phyloP scores from a whole-genome alignment of 2,888 invertebrate genomes.

The Cepaea hortensis region DNA sequence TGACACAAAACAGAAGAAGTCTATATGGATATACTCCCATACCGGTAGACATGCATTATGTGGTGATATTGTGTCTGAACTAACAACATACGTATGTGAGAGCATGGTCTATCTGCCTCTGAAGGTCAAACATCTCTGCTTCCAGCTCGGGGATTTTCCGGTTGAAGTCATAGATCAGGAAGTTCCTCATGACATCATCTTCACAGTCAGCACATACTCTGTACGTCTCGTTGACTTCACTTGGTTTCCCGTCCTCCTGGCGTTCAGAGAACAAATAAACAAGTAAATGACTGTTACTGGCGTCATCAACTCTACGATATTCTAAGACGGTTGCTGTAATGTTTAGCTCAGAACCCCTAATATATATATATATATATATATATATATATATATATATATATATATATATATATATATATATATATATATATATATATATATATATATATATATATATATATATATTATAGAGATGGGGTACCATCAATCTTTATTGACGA shows the following conservation, averaged over 20 bases:
- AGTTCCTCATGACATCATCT: conserved; percentile 4
- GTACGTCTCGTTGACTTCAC: conserved; percentile 33
- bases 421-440: too few species aligned
- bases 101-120: conserved; percentile 46
- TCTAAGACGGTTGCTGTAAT: not conserved
- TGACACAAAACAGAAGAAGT: not conserved
- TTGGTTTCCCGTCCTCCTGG: conserved; percentile 21
- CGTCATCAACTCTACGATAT: not conserved
- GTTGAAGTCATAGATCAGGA: conserved; percentile 28
- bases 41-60: not conserved
- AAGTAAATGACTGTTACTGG: not conserved
- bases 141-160: conserved; percentile 38
- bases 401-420: too few species aligned
- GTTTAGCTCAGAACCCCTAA: not conserved
- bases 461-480: too few species aligned
- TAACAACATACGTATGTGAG: conserved; percentile 40
- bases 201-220: conserved; percentile 37
- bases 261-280: not conserved
- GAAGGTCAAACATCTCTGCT: conserved; percentile 45
- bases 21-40: not conserved
- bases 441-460: too few species aligned
- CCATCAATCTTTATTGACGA: too few species aligned
- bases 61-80: not conserved
- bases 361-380: too few species aligned
- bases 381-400: too few species aligned